Evolutionary conservation across 1,140 invertebrate genomes (phyloP).

Genomic region (Zaprionus kolodkinae): DNA sequence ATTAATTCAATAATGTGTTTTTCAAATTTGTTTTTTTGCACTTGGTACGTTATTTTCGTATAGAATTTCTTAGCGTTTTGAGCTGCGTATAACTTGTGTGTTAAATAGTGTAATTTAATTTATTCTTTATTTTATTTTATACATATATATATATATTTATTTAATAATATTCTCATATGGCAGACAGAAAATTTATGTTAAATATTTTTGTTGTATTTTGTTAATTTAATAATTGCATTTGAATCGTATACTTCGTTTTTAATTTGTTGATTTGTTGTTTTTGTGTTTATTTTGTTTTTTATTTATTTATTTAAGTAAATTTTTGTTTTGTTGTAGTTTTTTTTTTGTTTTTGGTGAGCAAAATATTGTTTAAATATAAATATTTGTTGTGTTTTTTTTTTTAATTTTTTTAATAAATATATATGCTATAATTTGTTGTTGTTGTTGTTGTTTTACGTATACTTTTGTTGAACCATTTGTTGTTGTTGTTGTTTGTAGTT

Average conservation of each 20-base stretch:
- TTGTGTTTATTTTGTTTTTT: conserved; percentile 37
- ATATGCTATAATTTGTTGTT: conserved; percentile 56
- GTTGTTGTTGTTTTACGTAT: conserved; percentile 73
- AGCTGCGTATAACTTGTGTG: conserved; percentile 67
- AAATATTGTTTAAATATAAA: conserved; percentile 68
- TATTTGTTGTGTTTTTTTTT: conserved; percentile 56
- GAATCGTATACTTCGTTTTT: conserved; percentile 82
- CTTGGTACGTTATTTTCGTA: conserved; percentile 72
- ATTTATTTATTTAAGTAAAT: conserved; percentile 43
- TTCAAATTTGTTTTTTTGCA: conserved; percentile 64
- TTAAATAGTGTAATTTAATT: conserved; percentile 53
- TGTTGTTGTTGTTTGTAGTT: conserved; percentile 58
- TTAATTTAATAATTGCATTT: conserved; percentile 83
- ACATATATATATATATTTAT: conserved; percentile 40
- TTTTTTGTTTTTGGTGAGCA: conserved; percentile 66
- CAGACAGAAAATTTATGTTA: conserved; percentile 54
- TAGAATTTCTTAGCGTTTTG: conserved; percentile 57
- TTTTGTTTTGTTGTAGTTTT: conserved; percentile 50
- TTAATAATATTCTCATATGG: conserved; percentile 33
- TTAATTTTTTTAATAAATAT: conserved; percentile 68
- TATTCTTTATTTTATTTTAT: conserved; percentile 22
- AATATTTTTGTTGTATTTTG: conserved; percentile 50
- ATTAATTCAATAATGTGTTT: conserved; percentile 33
- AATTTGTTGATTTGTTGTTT: conserved; percentile 66
- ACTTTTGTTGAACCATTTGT: conserved; percentile 83